These are phyloP conservation scores for Carettochelys insculpta DNA, from an alignment of 2,113 vertebrate species.

Conservation along the genomic window DNA sequence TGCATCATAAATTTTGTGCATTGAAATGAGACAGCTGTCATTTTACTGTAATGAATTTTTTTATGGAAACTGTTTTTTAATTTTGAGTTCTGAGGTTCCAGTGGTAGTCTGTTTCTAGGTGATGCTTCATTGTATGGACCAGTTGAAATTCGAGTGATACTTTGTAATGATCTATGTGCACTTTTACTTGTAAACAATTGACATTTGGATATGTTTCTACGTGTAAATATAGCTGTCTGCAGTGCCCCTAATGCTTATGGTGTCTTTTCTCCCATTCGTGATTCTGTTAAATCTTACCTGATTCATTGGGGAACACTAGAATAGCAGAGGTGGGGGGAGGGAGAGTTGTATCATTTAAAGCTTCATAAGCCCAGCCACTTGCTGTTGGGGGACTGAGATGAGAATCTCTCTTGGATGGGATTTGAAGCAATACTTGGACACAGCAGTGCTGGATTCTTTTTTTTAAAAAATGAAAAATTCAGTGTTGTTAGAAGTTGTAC, in stretches of 20 bases:
- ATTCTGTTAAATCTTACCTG: constrained; percentile 72
- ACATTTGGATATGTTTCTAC: constrained; percentile 87
- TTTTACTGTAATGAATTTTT: constrained; percentile 79
- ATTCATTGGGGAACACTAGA: constrained; percentile 74
- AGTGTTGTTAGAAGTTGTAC: constrained; percentile 79
- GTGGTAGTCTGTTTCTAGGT: constrained; percentile 79
- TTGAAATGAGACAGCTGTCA: constrained; percentile 61
- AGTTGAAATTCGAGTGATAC: constrained; percentile 82
- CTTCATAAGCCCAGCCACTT: constrained; percentile 69
- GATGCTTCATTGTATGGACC: constrained; percentile 82
- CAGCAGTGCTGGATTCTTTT: constrained; percentile 73
- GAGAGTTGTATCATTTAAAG: constrained; percentile 57
- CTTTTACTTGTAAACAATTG: constrained; percentile 90
- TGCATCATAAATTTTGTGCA: constrained; percentile 76
- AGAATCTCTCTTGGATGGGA: constrained; percentile 58
- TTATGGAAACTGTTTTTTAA: constrained; percentile 82
- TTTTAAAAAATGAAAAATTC: constrained; percentile 70
- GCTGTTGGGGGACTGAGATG: constrained; percentile 64
- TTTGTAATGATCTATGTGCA: constrained; percentile 90
- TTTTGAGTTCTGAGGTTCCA: constrained; percentile 74
- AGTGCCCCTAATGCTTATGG: constrained; percentile 80
- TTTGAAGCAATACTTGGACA: constrained; percentile 80
- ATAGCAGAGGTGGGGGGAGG: constrained; percentile 50
- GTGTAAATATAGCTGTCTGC: constrained; percentile 83
- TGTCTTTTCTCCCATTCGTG: constrained; percentile 79